Evolutionary conservation across 2,113 vertebrate genomes (phyloP), one percentile per base, ranked within the genome.

Genomic region (Pungitius pungitius): DNA sequence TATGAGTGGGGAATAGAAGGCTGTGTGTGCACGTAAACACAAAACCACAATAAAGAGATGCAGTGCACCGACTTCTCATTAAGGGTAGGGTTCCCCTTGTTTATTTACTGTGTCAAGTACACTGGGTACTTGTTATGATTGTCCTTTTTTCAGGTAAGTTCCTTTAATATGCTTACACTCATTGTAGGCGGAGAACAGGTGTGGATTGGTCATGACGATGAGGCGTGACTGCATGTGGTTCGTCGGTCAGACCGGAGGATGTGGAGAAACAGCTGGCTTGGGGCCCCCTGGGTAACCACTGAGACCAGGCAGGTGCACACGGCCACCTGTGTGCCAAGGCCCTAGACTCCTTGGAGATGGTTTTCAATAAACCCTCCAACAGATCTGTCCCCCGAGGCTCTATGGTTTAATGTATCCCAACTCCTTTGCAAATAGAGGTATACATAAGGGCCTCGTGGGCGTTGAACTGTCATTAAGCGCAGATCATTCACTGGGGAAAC

Each of bases 281-380:
- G 43, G 85, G 52, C 70, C 76, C 78, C 78, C 78, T 73, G 74
- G 87, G 86, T 88, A 86, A 81, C 85, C 77, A 76, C 62, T 77
- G 87, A 85, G 64, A 59, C 13, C 49, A 26, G 84, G 79, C 82
- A 89, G 84, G 79, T 88, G 86, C 65, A 73, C 72, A 54, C 45
- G 27, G 69, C 72, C 86, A 90, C 80, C 71, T 83, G 88, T 86
- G 86, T 47, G 77, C 26, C 61, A 72, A 65, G 70, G 55, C 69
- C 81, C 81, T 60, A 77, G 64, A 59, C 61, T 42, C 73, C 82
- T 82, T 73, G 40, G 54, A 74, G 77, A 56, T 65, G 13, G 35
- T 56, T 75, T 47, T 66, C 54, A 64, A 42, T 67, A 62, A 77
- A 73, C 3, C 24, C 30, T 56, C 56, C 56, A 69, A 58, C n/a